These are phyloP conservation scores for Gadopsis marmoratus DNA, from an alignment of 2,797 vertebrate species.

Conservation along the genomic window DNA sequence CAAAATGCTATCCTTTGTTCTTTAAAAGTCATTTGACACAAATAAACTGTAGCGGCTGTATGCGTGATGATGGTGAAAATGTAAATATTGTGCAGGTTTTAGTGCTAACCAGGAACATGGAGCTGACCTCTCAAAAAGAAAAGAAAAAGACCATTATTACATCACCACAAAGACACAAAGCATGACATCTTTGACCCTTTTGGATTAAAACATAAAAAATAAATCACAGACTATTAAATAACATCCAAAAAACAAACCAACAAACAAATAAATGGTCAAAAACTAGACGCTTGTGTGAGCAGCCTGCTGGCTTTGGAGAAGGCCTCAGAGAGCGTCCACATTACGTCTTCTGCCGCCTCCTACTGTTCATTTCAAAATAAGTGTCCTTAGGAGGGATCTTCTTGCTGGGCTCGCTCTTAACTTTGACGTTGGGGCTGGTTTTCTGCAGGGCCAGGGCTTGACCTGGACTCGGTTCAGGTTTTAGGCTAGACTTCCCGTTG, in stretches of 20 bases:
- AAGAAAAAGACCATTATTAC: background rate
- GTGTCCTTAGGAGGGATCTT: slow-evolving; percentile 81
- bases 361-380: slow-evolving; percentile 93
- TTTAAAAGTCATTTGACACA: slow-evolving; percentile 14
- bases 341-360: slow-evolving; percentile 87
- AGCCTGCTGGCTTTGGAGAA: slow-evolving; percentile 23
- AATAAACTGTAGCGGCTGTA: background rate
- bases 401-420: slow-evolving; percentile 54
- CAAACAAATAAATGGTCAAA: slow-evolving; percentile 6
- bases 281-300: slow-evolving; percentile 1
- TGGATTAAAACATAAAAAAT: slow-evolving; percentile 45
- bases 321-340: fast-evolving
- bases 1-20: background rate
- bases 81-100: slow-evolving; percentile 69
- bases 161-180: slow-evolving; percentile 26
- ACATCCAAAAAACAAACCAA: slow-evolving; percentile 39
- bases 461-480: background rate
- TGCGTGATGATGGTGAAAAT: slow-evolving; percentile 23
- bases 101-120: slow-evolving; percentile 34
- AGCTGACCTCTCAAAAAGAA: slow-evolving; percentile 23
- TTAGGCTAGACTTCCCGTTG: slow-evolving; percentile 50
- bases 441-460: slow-evolving; percentile 18
- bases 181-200: slow-evolving; percentile 49
- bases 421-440: slow-evolving; percentile 57
- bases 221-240: slow-evolving; percentile 63